Evolutionary conservation across 1,140 invertebrate species (phyloP), one percentile per base, ranked within the genome.

Genomic region (Rhopalosiphum padi): DNA sequence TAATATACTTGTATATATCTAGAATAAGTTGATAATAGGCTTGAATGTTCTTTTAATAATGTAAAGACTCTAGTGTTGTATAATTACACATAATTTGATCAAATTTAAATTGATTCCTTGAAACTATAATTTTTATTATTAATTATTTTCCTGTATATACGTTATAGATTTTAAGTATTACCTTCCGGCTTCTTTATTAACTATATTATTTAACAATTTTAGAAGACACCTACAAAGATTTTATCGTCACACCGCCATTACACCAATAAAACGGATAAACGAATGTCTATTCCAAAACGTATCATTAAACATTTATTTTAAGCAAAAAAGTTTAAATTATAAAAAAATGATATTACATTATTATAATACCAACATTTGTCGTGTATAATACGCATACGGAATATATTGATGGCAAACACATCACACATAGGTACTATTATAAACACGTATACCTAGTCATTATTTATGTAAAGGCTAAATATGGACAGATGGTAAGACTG

Each of bases 391-490:
- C 55, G 55, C 25, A 4, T 30, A 60, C 30, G 30, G 60, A 68
- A 68, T 68, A 68, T 68, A 68, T n/a, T 68, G 60, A 68, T 68
- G 60, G 60, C 60, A n/a, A 18, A 77, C 60, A 77, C 60, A n/a
- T 77, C 15, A n/a, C 60, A n/a, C 60, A n/a, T 77, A 41, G 41
- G 41, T 41, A n/a, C n/a, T n/a, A 77, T 77, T 77, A 77, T 77
- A n/a, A 77, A n/a, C 60, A 6, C 30, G 30, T 77, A 77, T 77
- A 77, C 60, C 60, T 18, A 35, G 60, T 77, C 60, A n/a, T 77
- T 77, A 77, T 77, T 68, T 77, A 77, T 77, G 60, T 77, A 77
- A 77, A 77, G 60, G 60, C 60, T 30, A n/a, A 77, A 77, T 77
- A 77, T 77, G 60, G 60, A 9, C 60, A 77, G 60, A 77, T 77